A percentile compares a stretch with the other conserved stretches of the same genome.
These are phyloP conservation scores for Dynastes tityus DNA, from an alignment of 2,888 invertebrate species.

Conservation along the genomic window DNA sequence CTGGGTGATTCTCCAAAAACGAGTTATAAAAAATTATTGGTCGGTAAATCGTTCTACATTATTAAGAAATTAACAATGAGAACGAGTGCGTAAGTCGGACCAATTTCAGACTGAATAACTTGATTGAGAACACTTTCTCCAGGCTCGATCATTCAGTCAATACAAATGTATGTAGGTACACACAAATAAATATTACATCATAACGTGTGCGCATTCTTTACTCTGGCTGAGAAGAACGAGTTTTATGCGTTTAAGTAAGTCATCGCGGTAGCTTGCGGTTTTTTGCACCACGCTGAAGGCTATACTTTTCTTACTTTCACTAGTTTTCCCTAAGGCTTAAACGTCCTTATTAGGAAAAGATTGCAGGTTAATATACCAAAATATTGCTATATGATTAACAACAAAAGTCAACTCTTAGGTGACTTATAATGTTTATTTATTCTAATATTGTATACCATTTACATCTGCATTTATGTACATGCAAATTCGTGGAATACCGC, in stretches of 20 bases:
- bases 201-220: constrained; percentile 20
- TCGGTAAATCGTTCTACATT: background rate
- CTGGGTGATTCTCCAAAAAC: too few species aligned
- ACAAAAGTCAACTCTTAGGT: too few species aligned
- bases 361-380: background rate
- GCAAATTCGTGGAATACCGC: too few species aligned
- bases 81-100: background rate
- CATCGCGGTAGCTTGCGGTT: constrained; percentile 41
- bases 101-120: constrained; percentile 22
- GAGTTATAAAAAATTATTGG: too few species aligned
- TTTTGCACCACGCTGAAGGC: constrained; percentile 31
- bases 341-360: constrained; percentile 51
- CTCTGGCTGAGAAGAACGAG: constrained; percentile 33
- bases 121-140: constrained; percentile 31
- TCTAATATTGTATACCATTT: too few species aligned
- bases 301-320: constrained; percentile 57
- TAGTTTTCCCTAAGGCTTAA: constrained; percentile 52
- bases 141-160: constrained; percentile 5
- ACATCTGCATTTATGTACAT: too few species aligned
- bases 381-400: background rate
- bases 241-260: constrained; percentile 43
- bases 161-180: background rate
- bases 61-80: background rate
- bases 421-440: too few species aligned
- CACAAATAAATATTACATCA: constrained; percentile 35